phyloP scores from a whole-genome alignment of 2,113 vertebrate genomes.

The Athene cunicularia region DNA sequence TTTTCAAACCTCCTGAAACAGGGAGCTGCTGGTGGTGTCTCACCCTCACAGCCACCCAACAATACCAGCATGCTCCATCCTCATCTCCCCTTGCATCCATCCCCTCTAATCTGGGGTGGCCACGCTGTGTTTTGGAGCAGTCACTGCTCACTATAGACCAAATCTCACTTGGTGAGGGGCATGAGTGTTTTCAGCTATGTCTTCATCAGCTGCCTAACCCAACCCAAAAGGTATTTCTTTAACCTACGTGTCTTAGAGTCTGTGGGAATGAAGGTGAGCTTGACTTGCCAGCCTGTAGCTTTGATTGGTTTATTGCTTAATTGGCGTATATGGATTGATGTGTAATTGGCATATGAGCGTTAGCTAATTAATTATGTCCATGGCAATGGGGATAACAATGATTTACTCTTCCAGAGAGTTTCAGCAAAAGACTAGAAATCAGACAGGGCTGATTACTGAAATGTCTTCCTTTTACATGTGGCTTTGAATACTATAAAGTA shows the following conservation, averaged over 20 bases:
- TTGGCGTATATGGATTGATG: not conserved
- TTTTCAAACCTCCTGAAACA: not conserved
- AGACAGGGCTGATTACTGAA: not conserved
- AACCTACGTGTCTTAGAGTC: not conserved
- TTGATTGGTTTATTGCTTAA: not conserved
- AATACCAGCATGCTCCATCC: not conserved
- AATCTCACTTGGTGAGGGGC: fast-evolving
- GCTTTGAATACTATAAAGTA: not conserved
- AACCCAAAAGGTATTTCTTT: not conserved
- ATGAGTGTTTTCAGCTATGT: not conserved
- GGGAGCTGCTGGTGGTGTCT: not conserved
- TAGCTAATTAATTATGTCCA: not conserved
- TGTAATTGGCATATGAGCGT: not conserved
- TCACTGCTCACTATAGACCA: fast-evolving
- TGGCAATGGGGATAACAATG: not conserved
- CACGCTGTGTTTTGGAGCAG: fast-evolving
- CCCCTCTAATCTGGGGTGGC: not conserved
- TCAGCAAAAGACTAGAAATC: not conserved
- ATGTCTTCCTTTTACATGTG: not conserved
- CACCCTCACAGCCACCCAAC: not conserved
- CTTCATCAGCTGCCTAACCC: not conserved
- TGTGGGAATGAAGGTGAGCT: not conserved
- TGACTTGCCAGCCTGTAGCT: not conserved
- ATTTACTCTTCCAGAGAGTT: not conserved
- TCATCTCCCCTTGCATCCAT: not conserved